phyloP scores from a whole-genome alignment of 1,140 invertebrate species.

The Orius insidiosus region DNA sequence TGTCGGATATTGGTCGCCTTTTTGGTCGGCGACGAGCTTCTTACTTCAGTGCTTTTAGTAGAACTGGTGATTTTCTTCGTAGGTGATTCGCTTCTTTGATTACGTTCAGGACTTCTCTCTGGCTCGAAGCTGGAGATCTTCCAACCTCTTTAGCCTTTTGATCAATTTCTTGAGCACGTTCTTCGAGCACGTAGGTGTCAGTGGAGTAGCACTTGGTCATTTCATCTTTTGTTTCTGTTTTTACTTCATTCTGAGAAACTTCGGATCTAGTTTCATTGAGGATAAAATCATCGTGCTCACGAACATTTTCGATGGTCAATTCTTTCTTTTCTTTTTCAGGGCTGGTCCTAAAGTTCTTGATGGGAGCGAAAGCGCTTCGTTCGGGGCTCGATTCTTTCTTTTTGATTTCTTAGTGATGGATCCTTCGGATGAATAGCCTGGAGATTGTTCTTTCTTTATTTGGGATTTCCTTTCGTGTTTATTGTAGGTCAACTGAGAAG shows the following conservation, averaged over 20 bases:
- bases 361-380: conserved; percentile 22
- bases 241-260: too few species aligned
- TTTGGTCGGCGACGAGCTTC: too few species aligned
- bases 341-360: conserved; percentile 19
- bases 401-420: conserved; percentile 21
- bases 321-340: conserved; percentile 3
- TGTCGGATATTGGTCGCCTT: too few species aligned
- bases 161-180: neutral
- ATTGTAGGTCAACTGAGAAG: conserved; percentile 19
- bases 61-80: neutral
- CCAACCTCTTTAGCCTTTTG: neutral
- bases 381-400: conserved; percentile 21
- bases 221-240: too few species aligned
- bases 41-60: too few species aligned
- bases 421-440: conserved; percentile 24
- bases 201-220: too few species aligned
- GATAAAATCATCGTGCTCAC: too few species aligned
- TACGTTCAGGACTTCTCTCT: neutral
- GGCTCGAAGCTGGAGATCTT: neutral
- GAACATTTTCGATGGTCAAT: neutral
- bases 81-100: neutral
- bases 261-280: too few species aligned
- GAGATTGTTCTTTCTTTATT: conserved; percentile 20
- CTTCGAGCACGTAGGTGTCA: too few species aligned
- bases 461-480: conserved; percentile 8